Evolutionary conservation across 2,797 vertebrate species (phyloP).

Genomic region (Choloepus didactylus): DNA sequence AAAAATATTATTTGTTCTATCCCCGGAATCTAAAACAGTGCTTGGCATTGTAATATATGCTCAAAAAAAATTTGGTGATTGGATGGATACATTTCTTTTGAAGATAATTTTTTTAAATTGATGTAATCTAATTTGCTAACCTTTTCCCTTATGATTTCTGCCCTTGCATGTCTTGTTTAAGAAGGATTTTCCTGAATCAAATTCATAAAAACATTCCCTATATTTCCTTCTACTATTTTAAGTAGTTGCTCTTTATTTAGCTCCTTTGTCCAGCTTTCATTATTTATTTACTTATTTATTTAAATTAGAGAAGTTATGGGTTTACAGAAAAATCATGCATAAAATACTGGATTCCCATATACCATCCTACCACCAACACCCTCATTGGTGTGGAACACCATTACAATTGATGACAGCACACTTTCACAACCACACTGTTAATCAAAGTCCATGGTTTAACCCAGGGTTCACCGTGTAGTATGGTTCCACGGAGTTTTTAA

Average conservation of each 20-base stretch:
- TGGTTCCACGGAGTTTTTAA: no score
- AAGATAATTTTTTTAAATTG: neutral
- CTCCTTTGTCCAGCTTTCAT: neutral
- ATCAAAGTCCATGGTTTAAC: no score
- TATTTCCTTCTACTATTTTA: neutral
- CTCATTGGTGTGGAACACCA: neutral
- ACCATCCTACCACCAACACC: no score
- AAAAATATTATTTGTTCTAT: neutral
- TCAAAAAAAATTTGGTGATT: neutral
- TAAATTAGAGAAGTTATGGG: no score
- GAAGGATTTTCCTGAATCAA: neutral
- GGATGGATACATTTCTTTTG: neutral
- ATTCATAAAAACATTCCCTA: neutral
- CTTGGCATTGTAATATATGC: neutral
- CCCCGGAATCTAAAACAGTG: neutral
- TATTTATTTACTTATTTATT: no score
- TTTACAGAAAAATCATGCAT: no score
- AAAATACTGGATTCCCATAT: no score
- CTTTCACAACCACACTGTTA: no score
- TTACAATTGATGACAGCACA: no score
- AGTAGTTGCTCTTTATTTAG: neutral
- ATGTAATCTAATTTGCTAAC: neutral
- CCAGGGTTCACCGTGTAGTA: no score
- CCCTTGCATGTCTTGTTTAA: neutral
- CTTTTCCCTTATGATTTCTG: neutral